phyloP scores from a whole-genome alignment of 2,113 vertebrate species.

The Acanthochromis polyacanthus region DNA sequence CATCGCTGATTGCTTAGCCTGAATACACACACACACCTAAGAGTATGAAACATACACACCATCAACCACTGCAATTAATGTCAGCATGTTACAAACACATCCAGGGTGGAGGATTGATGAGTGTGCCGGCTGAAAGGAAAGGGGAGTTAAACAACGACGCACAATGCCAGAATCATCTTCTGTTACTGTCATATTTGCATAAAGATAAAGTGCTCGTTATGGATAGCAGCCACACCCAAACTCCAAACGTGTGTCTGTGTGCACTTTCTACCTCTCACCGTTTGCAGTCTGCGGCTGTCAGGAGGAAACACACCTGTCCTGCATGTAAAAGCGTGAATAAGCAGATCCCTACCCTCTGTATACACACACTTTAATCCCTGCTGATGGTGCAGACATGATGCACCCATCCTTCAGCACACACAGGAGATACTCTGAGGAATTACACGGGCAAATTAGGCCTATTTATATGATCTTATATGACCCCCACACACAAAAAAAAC shows the following conservation, averaged over 20 bases:
- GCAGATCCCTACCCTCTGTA: slow-evolving; percentile 24
- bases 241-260: slow-evolving; percentile 21
- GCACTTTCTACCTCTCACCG: slow-evolving; percentile 30
- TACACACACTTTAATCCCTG: background rate
- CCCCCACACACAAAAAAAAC: background rate
- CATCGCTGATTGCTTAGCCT: background rate
- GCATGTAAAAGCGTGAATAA: slow-evolving; percentile 40
- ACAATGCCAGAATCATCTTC: slow-evolving; percentile 35
- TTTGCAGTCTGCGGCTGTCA: slow-evolving; percentile 60
- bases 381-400: slow-evolving; percentile 23
- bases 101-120: background rate
- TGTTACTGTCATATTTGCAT: slow-evolving; percentile 62
- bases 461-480: slow-evolving; percentile 25
- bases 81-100: background rate
- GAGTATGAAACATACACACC: slow-evolving; percentile 9
- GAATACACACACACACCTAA: slow-evolving; percentile 3
- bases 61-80: background rate
- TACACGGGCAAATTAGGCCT: slow-evolving; percentile 25
- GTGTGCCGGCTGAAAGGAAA: slow-evolving; percentile 1
- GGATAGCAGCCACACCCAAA: slow-evolving; percentile 33
- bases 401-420: slow-evolving; percentile 24
- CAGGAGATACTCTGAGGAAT: slow-evolving; percentile 36
- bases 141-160: background rate
- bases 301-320: slow-evolving; percentile 64
- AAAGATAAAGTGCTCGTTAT: slow-evolving; percentile 36